Conservation (phyloP, 2,113 vertebrate species). For the Amphiprion ocellaris region DNA sequence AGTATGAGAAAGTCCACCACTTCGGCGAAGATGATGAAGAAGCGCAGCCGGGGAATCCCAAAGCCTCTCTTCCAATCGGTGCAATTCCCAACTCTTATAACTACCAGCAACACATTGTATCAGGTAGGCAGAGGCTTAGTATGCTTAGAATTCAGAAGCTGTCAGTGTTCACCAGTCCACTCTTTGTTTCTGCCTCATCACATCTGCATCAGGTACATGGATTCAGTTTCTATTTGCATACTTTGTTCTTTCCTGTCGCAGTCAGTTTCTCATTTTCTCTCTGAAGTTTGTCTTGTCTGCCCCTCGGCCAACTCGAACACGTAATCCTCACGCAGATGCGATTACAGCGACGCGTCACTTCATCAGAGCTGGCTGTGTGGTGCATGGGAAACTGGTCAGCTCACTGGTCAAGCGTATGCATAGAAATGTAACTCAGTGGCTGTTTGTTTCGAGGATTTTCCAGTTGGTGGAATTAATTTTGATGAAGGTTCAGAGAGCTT, state of each 20-base stretch:
- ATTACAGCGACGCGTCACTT: slow-evolving; percentile 20
- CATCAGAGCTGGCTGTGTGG: slow-evolving; percentile 20
- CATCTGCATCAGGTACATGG: neutral
- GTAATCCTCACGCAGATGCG: slow-evolving; percentile 17
- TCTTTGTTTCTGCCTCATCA: neutral
- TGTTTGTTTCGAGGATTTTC: neutral
- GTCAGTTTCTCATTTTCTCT: neutral
- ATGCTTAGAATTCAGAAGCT: neutral
- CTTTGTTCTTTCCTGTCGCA: slow-evolving; percentile 2
- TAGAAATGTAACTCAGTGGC: neutral
- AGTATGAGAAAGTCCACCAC: slow-evolving; percentile 99
- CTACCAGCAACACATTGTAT: slow-evolving; percentile 99
- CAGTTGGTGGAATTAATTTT: no score
- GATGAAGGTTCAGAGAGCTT: no score
- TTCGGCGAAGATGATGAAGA: slow-evolving; percentile 99
- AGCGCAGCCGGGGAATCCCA: slow-evolving; percentile 96
- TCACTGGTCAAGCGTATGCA: slow-evolving; percentile 9
- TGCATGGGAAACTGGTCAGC: slow-evolving; percentile 18
- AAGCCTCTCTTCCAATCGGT: slow-evolving; percentile 96
- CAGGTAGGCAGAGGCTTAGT: slow-evolving; percentile 86
- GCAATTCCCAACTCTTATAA: slow-evolving; percentile 98
- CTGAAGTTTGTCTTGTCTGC: neutral
- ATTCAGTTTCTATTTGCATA: slow-evolving; percentile 2
- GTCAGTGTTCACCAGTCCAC: neutral
- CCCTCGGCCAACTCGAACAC: slow-evolving; percentile 11